A percentile compares a stretch with the other conserved stretches of the same genome.
phyloP scores from a whole-genome alignment of 2,888 invertebrate genomes.

The Atethmia centrago region DNA sequence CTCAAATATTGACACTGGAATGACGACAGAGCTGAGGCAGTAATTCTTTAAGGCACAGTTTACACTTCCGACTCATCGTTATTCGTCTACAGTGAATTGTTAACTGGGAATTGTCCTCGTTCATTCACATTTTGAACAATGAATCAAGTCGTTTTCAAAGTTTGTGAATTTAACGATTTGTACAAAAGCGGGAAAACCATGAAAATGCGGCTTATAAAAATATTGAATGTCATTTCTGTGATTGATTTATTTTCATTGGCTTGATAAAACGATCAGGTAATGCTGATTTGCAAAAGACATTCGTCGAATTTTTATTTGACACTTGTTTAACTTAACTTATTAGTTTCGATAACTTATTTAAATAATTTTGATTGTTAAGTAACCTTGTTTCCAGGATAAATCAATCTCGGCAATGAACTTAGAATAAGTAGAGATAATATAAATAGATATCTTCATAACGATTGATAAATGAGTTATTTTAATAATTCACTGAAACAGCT shows the following conservation, averaged over 20 bases:
- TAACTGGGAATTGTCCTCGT: constrained; percentile 47
- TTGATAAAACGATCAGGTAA: constrained; percentile 6
- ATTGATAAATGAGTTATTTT: constrained; percentile 60
- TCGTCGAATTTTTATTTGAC: not conserved
- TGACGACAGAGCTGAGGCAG: constrained; percentile 71
- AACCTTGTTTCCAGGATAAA: constrained; percentile 11
- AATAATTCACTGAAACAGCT: constrained; percentile 53
- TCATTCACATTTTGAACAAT: constrained; percentile 52
- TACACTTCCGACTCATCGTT: constrained; percentile 58
- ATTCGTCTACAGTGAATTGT: constrained; percentile 54
- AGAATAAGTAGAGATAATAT: constrained; percentile 44
- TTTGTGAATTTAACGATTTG: constrained; percentile 49
- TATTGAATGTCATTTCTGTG: constrained; percentile 24
- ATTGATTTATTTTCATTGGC: constrained; percentile 21
- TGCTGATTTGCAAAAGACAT: not conserved
- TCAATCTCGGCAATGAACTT: constrained; percentile 28
- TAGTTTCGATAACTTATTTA: not conserved
- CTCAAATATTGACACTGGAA: constrained; percentile 84
- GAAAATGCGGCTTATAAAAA: constrained; percentile 38
- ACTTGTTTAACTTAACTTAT: not conserved
- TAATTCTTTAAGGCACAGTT: constrained; percentile 67
- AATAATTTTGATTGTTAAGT: constrained; percentile 12
- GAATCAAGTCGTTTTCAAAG: constrained; percentile 49
- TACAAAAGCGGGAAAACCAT: constrained; percentile 16
- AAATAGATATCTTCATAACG: constrained; percentile 33